Evolutionary conservation across 2,113 vertebrate species (phyloP).

Genomic region (Nothobranchius kuhntae): DNA sequence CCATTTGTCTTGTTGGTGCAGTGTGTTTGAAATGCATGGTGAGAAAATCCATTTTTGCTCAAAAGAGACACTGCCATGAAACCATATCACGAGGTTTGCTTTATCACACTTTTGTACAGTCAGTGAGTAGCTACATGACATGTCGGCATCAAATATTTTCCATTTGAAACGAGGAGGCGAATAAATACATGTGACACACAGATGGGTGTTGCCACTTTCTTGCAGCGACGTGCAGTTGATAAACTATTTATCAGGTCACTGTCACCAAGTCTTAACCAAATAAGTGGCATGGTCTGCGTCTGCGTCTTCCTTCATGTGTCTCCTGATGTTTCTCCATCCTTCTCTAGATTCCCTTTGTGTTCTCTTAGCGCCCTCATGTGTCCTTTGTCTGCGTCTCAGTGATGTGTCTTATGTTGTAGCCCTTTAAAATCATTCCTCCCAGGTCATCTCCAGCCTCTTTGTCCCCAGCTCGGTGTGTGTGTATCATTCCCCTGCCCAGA

Average conservation of each 20-base stretch:
- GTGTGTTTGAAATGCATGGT: slow-evolving; percentile 89
- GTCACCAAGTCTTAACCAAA: background rate
- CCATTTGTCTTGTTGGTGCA: slow-evolving; percentile 82
- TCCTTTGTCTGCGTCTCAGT: no score
- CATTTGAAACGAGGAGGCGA: slow-evolving; percentile 63
- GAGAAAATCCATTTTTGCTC: slow-evolving; percentile 77
- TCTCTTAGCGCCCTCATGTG: no score
- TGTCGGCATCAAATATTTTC: slow-evolving; percentile 72
- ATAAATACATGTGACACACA: slow-evolving; percentile 69
- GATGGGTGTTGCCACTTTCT: slow-evolving; percentile 28
- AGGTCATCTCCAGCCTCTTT: no score
- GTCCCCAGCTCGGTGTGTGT: no score
- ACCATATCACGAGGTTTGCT: slow-evolving; percentile 42
- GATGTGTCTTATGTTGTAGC: no score
- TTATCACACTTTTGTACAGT: slow-evolving; percentile 69
- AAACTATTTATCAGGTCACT: slow-evolving; percentile 26
- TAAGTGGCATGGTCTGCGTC: no score
- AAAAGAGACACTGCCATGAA: slow-evolving; percentile 65
- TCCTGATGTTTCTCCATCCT: no score
- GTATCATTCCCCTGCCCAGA: no score
- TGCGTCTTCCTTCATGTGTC: no score
- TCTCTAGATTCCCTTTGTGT: no score
- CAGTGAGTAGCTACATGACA: slow-evolving; percentile 66
- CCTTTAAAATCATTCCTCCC: no score
- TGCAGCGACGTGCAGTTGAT: background rate